A percentile compares a stretch with the other conserved stretches of the same genome.
phyloP scores from a whole-genome alignment of 2,797 vertebrate species.

The Perodicticus potto region DNA sequence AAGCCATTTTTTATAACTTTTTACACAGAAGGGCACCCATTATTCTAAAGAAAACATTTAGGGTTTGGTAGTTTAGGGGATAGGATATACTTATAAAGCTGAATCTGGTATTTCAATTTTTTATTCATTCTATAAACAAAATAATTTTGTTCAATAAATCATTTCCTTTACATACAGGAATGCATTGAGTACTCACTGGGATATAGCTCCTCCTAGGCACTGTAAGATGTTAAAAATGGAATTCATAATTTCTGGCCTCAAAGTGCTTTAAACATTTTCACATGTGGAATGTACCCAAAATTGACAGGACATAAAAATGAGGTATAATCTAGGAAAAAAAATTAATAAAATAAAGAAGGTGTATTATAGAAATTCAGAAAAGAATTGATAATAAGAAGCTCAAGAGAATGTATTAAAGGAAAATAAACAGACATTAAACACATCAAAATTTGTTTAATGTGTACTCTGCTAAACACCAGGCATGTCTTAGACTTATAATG shows the following conservation, averaged over 20 bases:
- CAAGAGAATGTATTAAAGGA: not conserved
- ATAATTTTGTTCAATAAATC: not conserved
- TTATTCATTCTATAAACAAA: not conserved
- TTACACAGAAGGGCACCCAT: not conserved
- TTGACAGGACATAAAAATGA: not conserved
- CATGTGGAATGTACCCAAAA: slow-evolving; percentile 17
- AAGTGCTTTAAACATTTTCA: not conserved
- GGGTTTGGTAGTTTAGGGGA: not conserved
- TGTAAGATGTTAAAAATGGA: not conserved
- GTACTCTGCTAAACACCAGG: not conserved
- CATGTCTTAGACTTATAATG: not conserved
- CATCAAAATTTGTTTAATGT: not conserved
- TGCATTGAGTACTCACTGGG: not conserved
- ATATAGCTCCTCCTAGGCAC: not conserved
- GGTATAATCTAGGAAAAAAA: not conserved
- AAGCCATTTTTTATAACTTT: not conserved
- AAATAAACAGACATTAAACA: not conserved
- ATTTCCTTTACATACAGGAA: not conserved
- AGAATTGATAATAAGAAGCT: not conserved
- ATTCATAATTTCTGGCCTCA: not conserved
- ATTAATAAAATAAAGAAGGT: not conserved
- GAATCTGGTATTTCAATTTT: not conserved
- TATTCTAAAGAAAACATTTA: not conserved
- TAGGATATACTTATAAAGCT: not conserved
- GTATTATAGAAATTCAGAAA: not conserved